Percentiles rank a stretch among this genome's conserved stretches.
Conservation (phyloP, 2,113 vertebrate genomes). For the Tretioscincus oriximinensis region DNA sequence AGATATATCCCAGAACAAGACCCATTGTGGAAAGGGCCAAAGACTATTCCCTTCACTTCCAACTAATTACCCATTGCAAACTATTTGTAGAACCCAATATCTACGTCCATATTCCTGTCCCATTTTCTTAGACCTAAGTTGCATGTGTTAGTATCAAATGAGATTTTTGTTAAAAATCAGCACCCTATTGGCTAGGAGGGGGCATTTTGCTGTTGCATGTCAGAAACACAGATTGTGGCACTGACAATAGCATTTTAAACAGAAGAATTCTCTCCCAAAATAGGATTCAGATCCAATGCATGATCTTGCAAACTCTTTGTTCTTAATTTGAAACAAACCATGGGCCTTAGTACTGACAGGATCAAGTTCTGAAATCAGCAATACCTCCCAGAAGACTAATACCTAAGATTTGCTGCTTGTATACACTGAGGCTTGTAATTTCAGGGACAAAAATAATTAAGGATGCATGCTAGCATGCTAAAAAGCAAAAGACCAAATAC, state of each 20-base stretch:
- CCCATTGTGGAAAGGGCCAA: too few relatives aligned
- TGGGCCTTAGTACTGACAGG: neutral
- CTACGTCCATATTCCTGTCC: slow-evolving; percentile 14
- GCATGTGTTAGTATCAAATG: neutral
- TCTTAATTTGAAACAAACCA: neutral
- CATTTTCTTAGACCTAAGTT: neutral
- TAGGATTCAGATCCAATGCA: neutral
- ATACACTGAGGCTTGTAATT: slow-evolving; percentile 2
- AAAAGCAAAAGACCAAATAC: slow-evolving; percentile 32
- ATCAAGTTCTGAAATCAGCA: slow-evolving; percentile 6
- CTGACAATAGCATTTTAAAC: slow-evolving; percentile 2
- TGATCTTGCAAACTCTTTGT: neutral
- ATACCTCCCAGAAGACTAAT: neutral
- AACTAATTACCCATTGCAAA: slow-evolving; percentile 53
- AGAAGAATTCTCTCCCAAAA: neutral
- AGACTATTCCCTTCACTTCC: slow-evolving; percentile 57
- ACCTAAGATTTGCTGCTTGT: neutral
- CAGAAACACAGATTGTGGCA: neutral
- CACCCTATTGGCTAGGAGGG: neutral
- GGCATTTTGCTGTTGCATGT: neutral
- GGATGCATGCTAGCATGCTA: slow-evolving; percentile 35
- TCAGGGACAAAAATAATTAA: neutral
- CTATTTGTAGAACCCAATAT: slow-evolving; percentile 43
- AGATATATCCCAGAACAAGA: too few relatives aligned
- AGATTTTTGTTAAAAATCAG: slow-evolving; percentile 7